Evolutionary conservation across 64 coral and sea anemone genomes (phyloP), one percentile per base, ranked within the genome.

Genomic region (Pocillopora damicornis): DNA sequence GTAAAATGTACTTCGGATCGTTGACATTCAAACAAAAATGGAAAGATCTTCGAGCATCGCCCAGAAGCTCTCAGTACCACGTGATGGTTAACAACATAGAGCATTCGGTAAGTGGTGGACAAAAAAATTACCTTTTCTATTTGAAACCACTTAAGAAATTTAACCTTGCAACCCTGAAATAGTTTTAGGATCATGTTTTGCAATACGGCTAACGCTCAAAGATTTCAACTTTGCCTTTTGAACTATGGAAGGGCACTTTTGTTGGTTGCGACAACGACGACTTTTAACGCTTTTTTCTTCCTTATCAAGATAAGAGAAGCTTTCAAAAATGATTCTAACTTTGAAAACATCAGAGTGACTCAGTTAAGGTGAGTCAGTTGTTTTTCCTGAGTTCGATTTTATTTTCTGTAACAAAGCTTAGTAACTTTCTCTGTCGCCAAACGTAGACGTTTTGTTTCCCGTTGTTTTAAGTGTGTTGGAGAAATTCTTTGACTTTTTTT

Each of bases 291-390:
- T 57, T 10, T 84, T 7, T 15, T 1, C 13, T 78, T 20, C n/a
- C 26, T 61, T 25, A 59, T 36, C 37, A 61, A 92, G 91, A 92
- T 92, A 35, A 74, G 38, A 66, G 26, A 82, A 63, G 76, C 75
- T 60, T 92, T 88, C 60, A 83, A 82, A 63, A 81, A 92, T 15
- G 91, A 92, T 63, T 88, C 67, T n/a, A 88, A 79, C 59, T 57
- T 92, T 51, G 35, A 83, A 60, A 30, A 82, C 58, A 86, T 92
- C 25, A 79, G 59, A n/a, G 86, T 92, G 35, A 92, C 37, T 58
- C 86, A 60, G 16, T n/a, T 92, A 14, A 92, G 91, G 91, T 92
- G 45, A 3, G 85, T 4, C 30, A 51, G 7, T 1, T 51, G 42
- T 51, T 51, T 51, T 51, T 51, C 42, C 42, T 51, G 42, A 51